Evolutionary conservation across 2,888 invertebrate genomes (phyloP).

Genomic region (Ophion obscuratus): DNA sequence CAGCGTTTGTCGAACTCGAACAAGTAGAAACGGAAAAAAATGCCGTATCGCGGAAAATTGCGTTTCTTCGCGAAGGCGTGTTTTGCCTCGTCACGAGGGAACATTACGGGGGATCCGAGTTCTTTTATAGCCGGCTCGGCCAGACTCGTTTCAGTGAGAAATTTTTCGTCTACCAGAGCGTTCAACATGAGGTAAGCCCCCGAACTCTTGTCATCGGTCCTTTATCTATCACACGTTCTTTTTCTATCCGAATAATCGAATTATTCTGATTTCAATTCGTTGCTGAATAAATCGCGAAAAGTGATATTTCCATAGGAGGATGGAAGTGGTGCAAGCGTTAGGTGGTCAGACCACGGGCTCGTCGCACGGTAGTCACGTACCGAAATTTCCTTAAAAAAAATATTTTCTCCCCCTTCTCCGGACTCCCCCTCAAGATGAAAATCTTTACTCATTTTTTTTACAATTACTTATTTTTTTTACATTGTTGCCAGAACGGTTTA

Average conservation of each 20-base stretch:
- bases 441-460: no score
- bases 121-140: conserved; percentile 68
- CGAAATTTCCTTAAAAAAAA: no score
- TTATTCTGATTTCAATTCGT: not conserved
- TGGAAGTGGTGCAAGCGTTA: no score
- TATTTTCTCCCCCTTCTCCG: no score
- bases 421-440: no score
- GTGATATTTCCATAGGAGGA: no score
- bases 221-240: not conserved
- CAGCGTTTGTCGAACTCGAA: no score
- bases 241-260: not conserved
- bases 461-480: not conserved
- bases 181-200: conserved; percentile 78
- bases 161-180: conserved; percentile 75
- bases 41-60: conserved; percentile 77
- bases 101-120: conserved; percentile 53
- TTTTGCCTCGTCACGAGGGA: conserved; percentile 66
- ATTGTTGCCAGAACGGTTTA: not conserved
- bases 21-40: conserved; percentile 36
- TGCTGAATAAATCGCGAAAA: not conserved
- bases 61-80: conserved; percentile 73
- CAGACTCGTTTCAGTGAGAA: conserved; percentile 69
- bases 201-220: not conserved
- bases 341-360: no score
- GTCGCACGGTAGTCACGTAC: no score